Percentiles rank a stretch among this genome's conserved stretches.
Evolutionary conservation across 2,888 invertebrate species (phyloP).

Genomic region (Lapara coniferarum): DNA sequence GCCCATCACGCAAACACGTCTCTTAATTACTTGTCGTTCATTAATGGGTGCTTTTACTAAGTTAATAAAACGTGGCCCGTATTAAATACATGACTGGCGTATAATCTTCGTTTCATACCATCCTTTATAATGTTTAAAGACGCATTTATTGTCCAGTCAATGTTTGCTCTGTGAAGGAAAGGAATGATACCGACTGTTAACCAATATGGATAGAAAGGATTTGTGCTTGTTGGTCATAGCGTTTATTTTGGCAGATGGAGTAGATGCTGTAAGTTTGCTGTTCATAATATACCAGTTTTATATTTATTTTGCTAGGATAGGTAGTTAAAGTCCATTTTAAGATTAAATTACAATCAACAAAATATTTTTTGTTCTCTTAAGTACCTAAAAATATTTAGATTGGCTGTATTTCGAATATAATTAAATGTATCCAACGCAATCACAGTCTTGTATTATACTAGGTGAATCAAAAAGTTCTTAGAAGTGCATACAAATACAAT

Average conservation of each 20-base stretch:
- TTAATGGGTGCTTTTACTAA: constrained; percentile 2
- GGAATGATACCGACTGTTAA: constrained; percentile 32
- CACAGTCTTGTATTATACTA: too few relatives aligned
- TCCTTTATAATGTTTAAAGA: constrained; percentile 37
- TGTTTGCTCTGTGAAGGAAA: constrained; percentile 33
- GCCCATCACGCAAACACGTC: background rate
- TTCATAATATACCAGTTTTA: constrained; percentile 12
- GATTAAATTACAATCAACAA: too few relatives aligned
- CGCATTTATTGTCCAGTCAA: constrained; percentile 30
- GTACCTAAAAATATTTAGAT: too few relatives aligned
- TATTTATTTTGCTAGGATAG: background rate
- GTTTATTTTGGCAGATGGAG: constrained; percentile 44
- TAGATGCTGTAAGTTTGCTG: constrained; percentile 61
- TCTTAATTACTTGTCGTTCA: constrained; percentile 18
- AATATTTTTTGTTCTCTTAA: too few relatives aligned
- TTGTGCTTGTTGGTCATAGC: constrained; percentile 49
- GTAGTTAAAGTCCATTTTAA: background rate
- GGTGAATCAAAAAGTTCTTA: background rate
- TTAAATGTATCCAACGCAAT: background rate
- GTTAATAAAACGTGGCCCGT: constrained; percentile 16
- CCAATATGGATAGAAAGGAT: constrained; percentile 42
- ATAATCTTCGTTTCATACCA: constrained; percentile 26
- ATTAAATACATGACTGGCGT: constrained; percentile 20
- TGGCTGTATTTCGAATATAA: too few relatives aligned
- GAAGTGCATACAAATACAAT: constrained; percentile 3